Base-by-base conservation (phyloP, 2,888 invertebrate genomes). In the Melieria picta region DNA sequence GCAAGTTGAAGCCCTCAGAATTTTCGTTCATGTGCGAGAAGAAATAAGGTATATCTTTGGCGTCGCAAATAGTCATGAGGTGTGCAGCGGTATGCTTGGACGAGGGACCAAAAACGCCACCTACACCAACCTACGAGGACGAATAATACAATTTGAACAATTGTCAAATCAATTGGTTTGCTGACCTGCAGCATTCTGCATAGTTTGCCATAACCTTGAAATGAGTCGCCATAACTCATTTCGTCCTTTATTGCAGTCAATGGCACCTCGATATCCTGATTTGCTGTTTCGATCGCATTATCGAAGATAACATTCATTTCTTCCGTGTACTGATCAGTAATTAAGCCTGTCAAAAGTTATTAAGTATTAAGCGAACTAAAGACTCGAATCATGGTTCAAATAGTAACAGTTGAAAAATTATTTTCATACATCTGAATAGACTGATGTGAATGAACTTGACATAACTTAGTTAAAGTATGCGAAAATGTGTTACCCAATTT, bases 11-110 rank as follows among this genome's bases (percentile, higher is more conserved):
- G 42, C 88, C 88, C 46, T 89, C 89, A 81, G 89, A 88, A 74
- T 90, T 89, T 69, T 90, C 89, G 77, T 93, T 92, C 89, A 93
- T 93, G 78, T 91, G 90, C 0, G 92, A 91, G 80, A 95, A 91
- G 69, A 97, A 90, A 81, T 96, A 94, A 0, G 97, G 97, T 73
- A 98, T 90, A 87, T 96, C 94, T 79, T 95, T 89, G 55, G 90
- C 90, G 83, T 95, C 93, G 76, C 95, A 93, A 74, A 96, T 91
- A 13, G 94, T 94, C 84, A 94, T 93, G 62, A 96, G 91, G 82
- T 95, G 93, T 65, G 91, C 90, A 9, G 94, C 90, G 0, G 92
- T 89, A 66, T 89, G 88, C 67, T 89, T 89, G 55, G 91, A 89
- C 68, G 91, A 91, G 0, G 97, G 96, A 1, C 97, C 97, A 80